These are phyloP conservation scores for Varroa destructor DNA, from an alignment of 1,140 invertebrate genomes.

Conservation along the genomic window DNA sequence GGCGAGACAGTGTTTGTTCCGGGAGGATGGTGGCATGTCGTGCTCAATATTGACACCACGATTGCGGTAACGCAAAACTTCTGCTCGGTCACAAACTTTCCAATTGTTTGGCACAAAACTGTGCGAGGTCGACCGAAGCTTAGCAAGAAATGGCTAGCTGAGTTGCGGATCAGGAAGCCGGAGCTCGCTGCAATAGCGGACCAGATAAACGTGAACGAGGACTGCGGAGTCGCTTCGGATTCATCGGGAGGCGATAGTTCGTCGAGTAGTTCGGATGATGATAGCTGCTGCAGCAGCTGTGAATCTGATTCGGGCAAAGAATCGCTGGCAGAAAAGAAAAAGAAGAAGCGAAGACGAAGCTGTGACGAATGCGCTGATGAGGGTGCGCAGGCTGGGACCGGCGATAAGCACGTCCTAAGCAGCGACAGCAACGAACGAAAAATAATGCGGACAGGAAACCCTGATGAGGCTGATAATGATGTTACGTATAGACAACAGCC, in stretches of 20 bases:
- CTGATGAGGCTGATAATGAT: too few relatives aligned
- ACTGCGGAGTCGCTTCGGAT: slow-evolving; percentile 83
- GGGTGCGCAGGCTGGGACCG: too few relatives aligned
- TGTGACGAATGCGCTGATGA: slow-evolving; percentile 1
- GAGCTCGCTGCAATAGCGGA: slow-evolving; percentile 70
- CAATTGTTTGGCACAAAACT: slow-evolving; percentile 88
- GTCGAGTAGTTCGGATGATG: slow-evolving; percentile 58
- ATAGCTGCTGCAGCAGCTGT: slow-evolving; percentile 43
- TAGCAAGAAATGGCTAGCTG: slow-evolving; percentile 66
- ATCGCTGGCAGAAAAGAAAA: slow-evolving; percentile 1
- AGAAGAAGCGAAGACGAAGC: slow-evolving; percentile 4
- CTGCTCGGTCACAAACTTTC: slow-evolving; percentile 86
- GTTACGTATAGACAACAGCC: too few relatives aligned
- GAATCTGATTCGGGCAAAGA: slow-evolving; percentile 13
- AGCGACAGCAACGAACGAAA: too few relatives aligned
- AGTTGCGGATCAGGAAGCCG: slow-evolving; percentile 58
- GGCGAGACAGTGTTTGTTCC: slow-evolving; percentile 98
- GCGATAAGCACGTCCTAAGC: too few relatives aligned
- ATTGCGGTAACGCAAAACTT: slow-evolving; percentile 98
- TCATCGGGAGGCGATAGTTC: slow-evolving; percentile 79
- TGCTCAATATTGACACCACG: slow-evolving; percentile 86
- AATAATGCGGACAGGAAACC: too few relatives aligned
- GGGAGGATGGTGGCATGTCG: slow-evolving; percentile 97
- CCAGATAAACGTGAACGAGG: slow-evolving; percentile 65
- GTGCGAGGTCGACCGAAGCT: slow-evolving; percentile 84